These are phyloP conservation scores for Collichthys lucidus DNA, from an alignment of 2,113 vertebrate genomes.

Conservation along the genomic window DNA sequence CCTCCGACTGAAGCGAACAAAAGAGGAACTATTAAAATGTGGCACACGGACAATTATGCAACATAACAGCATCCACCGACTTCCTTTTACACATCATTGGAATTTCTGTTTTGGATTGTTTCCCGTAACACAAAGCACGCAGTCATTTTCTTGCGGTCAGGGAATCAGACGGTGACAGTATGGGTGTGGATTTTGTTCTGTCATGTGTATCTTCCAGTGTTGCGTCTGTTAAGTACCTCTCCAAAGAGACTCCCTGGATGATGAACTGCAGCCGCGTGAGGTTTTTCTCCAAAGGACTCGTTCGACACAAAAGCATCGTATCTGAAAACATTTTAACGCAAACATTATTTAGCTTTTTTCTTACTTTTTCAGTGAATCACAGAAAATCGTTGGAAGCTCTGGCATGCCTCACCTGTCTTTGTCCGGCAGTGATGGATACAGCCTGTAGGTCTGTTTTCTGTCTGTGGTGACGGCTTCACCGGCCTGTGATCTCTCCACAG, in stretches of 20 bases:
- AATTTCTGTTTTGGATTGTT: conserved; percentile 57
- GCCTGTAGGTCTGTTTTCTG: conserved; percentile 24
- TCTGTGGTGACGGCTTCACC: not conserved
- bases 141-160: not conserved
- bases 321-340: conserved; percentile 38
- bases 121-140: conserved; percentile 49
- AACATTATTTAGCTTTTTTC: not conserved
- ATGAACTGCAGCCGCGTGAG: not conserved
- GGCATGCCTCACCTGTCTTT: conserved; percentile 36
- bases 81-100: conserved; percentile 73
- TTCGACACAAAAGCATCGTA: conserved; percentile 6
- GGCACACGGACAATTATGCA: conserved; percentile 23
- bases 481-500: not conserved
- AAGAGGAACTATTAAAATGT: conserved; percentile 53
- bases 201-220: conserved; percentile 10
- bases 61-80: conserved; percentile 21
- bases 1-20: conserved; percentile 34
- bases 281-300: not conserved
- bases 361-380: not conserved
- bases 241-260: not conserved
- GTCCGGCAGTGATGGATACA: conserved; percentile 65
- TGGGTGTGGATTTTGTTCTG: not conserved
- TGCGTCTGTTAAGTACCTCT: conserved; percentile 51
- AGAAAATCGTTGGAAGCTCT: not conserved
- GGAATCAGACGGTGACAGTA: not conserved